These are phyloP conservation scores for Nematostella vectensis DNA, from an alignment of 92 coral and sea anemone genomes.

Conservation along the genomic window DNA sequence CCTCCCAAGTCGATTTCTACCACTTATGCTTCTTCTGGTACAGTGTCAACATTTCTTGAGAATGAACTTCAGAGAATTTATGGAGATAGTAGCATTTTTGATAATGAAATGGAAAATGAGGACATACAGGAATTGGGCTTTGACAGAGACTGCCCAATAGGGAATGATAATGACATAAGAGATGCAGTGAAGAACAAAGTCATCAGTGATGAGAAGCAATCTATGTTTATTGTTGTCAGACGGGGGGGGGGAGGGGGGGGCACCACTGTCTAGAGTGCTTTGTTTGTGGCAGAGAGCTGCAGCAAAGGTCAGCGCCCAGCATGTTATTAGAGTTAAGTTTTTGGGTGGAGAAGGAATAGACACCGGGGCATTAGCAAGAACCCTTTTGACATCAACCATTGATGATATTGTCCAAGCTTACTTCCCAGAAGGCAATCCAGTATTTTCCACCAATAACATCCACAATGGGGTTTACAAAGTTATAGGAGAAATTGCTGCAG, in stretches of 20 bases:
- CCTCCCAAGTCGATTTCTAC: conserved; percentile 7
- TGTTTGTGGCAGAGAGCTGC: conserved; percentile 46
- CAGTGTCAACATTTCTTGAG: conserved; percentile 21
- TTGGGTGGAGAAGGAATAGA: conserved; percentile 60
- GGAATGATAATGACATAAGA: conserved; percentile 18
- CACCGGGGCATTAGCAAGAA: conserved; percentile 54
- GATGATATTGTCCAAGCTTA: conserved; percentile 29
- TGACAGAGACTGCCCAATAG: conserved; percentile 8
- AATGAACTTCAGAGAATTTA: conserved; percentile 23
- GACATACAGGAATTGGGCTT: conserved; percentile 7
- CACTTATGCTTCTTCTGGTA: conserved; percentile 12
- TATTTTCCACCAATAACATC: conserved; percentile 43
- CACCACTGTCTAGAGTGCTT: conserved; percentile 40
- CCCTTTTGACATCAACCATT: conserved; percentile 43
- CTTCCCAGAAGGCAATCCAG: conserved; percentile 64
- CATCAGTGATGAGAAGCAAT: conserved; percentile 17
- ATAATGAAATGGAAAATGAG: conserved; percentile 8
- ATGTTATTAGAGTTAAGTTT: conserved; percentile 35
- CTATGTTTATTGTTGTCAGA: conserved; percentile 42
- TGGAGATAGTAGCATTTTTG: conserved; percentile 13
- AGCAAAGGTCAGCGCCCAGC: conserved; percentile 30
- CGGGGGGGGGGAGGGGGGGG: too few relatives aligned
- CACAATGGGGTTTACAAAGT: conserved; percentile 60
- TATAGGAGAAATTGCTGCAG: conserved; percentile 49
- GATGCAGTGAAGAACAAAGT: conserved; percentile 25